Percentiles rank a stretch among this genome's conserved stretches.
phyloP scores from a whole-genome alignment of 2,888 invertebrate genomes.

The Drosophila peninsularis region DNA sequence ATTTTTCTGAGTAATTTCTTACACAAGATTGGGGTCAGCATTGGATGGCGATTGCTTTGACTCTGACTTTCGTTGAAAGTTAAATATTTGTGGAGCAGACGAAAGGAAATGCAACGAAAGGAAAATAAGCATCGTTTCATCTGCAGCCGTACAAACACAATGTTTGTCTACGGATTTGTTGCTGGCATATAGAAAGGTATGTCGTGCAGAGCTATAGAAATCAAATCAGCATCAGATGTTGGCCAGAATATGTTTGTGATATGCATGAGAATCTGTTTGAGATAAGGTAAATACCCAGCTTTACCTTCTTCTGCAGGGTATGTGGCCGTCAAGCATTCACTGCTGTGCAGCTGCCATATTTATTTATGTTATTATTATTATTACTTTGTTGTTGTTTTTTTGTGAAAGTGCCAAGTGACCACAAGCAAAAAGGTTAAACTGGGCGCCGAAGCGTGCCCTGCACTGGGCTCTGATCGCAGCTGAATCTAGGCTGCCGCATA shows the following conservation, averaged over 20 bases:
- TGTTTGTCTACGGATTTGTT: slow-evolving; percentile 43
- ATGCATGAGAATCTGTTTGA: no score
- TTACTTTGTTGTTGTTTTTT: slow-evolving; percentile 43
- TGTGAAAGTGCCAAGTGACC: slow-evolving; percentile 78
- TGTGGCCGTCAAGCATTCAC: background rate
- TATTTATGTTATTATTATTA: slow-evolving; percentile 27
- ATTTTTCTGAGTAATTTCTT: slow-evolving; percentile 57
- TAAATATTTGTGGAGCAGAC: slow-evolving; percentile 74
- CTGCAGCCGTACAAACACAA: slow-evolving; percentile 45
- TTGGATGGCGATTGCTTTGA: slow-evolving; percentile 54
- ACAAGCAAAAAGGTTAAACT: slow-evolving; percentile 73
- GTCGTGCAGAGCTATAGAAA: background rate
- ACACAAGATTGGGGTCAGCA: slow-evolving; percentile 66
- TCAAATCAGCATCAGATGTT: background rate
- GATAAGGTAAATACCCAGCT: no score
- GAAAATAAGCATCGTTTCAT: slow-evolving; percentile 51
- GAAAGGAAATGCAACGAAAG: slow-evolving; percentile 76
- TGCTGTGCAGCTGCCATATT: slow-evolving; percentile 18
- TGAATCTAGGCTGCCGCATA: slow-evolving; percentile 29
- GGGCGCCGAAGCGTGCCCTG: slow-evolving; percentile 68
- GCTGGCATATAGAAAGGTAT: slow-evolving; percentile 7
- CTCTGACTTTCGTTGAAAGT: slow-evolving; percentile 76
- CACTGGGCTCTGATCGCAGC: slow-evolving; percentile 13
- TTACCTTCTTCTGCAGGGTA: slow-evolving; percentile 28
- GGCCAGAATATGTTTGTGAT: background rate